Conservation (phyloP, 2,113 vertebrate species). For the Aegotheles bennettii region DNA sequence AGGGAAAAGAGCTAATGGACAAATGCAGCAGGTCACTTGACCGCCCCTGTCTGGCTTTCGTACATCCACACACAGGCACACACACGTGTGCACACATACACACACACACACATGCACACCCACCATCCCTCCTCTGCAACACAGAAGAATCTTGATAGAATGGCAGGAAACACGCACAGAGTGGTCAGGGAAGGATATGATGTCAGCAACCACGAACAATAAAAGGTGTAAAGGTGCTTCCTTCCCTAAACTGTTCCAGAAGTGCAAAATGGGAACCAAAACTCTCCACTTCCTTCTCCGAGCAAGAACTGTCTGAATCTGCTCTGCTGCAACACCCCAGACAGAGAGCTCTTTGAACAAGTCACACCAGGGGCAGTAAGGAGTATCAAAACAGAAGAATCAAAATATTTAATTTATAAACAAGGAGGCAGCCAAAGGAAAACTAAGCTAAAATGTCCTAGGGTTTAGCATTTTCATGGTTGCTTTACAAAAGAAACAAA, state of each 20-base stretch:
- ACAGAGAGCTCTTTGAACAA: conserved; percentile 62
- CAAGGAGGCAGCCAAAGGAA: conserved; percentile 15
- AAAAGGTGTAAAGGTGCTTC: conserved; percentile 99
- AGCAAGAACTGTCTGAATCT: conserved; percentile 71
- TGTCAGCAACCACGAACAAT: conserved; percentile 94
- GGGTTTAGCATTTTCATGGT: neutral
- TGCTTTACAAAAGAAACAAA: conserved; percentile 26
- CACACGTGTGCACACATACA: neutral
- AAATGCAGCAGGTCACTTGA: conserved; percentile 19
- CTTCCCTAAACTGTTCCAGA: conserved; percentile 93
- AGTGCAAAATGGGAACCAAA: conserved; percentile 88
- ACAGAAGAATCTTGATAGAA: conserved; percentile 80
- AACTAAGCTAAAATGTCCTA: neutral
- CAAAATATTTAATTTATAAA: conserved; percentile 54
- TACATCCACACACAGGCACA: neutral
- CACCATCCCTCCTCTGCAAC: conserved; percentile 58
- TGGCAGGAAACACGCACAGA: conserved; percentile 89
- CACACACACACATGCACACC: conserved; percentile 1
- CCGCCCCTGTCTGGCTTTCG: neutral
- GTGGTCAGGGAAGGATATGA: conserved; percentile 91
- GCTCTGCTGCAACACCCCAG: conserved; percentile 61
- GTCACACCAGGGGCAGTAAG: conserved; percentile 60
- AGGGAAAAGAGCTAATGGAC: conserved; percentile 49
- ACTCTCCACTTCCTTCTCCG: conserved; percentile 81
- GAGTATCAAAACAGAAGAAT: conserved; percentile 42